Evolutionary conservation across 1,140 invertebrate species (phyloP), one percentile per base, ranked within the genome.

Genomic region (Sarcophaga peregrina): DNA sequence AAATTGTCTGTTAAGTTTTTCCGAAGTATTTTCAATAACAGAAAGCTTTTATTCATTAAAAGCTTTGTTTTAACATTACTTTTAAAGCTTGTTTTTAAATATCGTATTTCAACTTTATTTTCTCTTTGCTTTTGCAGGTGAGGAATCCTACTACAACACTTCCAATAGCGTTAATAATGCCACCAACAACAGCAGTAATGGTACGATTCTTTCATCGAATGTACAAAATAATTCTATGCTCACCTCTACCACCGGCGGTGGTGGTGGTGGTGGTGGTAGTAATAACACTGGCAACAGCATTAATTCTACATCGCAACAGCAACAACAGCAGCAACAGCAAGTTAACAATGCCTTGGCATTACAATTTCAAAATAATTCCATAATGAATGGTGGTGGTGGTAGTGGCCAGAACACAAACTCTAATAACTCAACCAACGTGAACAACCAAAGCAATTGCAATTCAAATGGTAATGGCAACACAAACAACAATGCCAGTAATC

Each of bases 201-300:
- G 89, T 82, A 86, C 88, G 13, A 84, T 88, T 80, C 85, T 87
- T 83, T 89, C 75, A 48, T 78, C 89, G 84, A 86, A 86, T 85
- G 88, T 89, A 85, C 89, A 88, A 83, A 90, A 89, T 82, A 90
- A 89, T 89, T 87, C 86, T 83, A 85, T 87, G 84, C 83, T 84
- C 58, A 84, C 83, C 83, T 46, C 50, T 50, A 72, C 58, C 46
- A 48, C 58, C 8, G 80, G 52, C 48, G 46, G 50, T 68, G 73
- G 25, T 17, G 83, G 80, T 76, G 83, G 58, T 78, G 52, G 52
- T 46, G 4, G 25, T 37, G 73, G 81, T 76, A 74, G 83, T 73
- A 68, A 20, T n/a, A 76, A 50, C 11, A 76, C n/a, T 50, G 47
- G 74, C 74, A 76, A 76, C 46, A 68, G 80, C 47, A 68, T 81